phyloP scores from a whole-genome alignment of 2,113 vertebrate genomes.

The Cyprinodon variegatus region DNA sequence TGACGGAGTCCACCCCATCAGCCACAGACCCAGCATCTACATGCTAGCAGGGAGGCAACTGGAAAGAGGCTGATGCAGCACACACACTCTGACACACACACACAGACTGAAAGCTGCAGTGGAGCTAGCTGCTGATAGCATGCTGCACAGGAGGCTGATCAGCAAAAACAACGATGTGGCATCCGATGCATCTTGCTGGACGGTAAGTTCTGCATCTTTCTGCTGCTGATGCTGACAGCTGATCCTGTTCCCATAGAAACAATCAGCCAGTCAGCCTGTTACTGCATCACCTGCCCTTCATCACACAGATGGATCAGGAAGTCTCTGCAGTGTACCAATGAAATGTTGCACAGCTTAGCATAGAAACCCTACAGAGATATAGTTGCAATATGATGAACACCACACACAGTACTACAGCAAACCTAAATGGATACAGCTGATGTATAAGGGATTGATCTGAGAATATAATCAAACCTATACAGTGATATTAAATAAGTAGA shows the following conservation, averaged over 20 bases:
- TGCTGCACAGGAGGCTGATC: conserved; percentile 39
- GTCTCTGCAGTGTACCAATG: neutral
- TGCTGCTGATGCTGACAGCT: conserved; percentile 12
- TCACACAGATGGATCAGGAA: conserved; percentile 16
- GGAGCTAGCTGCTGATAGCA: conserved; percentile 54
- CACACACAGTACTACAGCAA: too few species aligned
- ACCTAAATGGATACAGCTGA: too few species aligned
- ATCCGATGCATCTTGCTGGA: conserved; percentile 43
- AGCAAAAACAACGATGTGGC: conserved; percentile 40
- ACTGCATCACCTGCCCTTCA: conserved; percentile 1
- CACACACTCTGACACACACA: neutral
- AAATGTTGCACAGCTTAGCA: neutral
- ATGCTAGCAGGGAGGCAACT: neutral
- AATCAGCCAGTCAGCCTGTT: conserved; percentile 9
- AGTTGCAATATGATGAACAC: neutral
- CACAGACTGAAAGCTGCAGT: conserved; percentile 36
- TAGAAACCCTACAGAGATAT: neutral
- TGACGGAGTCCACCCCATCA: conserved; percentile 4
- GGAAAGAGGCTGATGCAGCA: neutral
- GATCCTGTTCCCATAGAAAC: conserved; percentile 34
- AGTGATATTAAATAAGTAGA: too few species aligned
- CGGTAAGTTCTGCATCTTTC: conserved; percentile 54
- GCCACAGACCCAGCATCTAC: neutral
- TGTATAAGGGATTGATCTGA: too few species aligned
- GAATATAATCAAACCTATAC: too few species aligned